Evolutionary conservation across 2,113 vertebrate genomes (phyloP).

Genomic region (Phrynosoma platyrhinos): DNA sequence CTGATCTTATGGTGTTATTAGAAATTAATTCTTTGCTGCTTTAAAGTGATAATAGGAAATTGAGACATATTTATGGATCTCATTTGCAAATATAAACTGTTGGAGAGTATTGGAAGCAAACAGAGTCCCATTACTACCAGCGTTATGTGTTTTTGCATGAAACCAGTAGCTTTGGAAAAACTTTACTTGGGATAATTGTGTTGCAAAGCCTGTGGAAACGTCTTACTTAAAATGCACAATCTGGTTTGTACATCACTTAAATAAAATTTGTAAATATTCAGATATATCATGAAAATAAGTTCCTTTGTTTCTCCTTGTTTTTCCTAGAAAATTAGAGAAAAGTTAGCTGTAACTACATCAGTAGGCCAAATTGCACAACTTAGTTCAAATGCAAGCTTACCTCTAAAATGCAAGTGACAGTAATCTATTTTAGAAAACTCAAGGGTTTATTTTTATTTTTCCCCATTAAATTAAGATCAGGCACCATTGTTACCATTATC

Average conservation of each 20-base stretch:
- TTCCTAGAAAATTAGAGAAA: neutral
- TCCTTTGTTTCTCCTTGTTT: neutral
- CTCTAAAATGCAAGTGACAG: neutral
- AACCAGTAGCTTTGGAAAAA: too few species aligned
- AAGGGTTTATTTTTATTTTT: neutral
- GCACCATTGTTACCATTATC: too few species aligned
- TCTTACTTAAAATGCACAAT: neutral
- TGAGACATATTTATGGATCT: too few species aligned
- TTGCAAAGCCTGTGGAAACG: neutral
- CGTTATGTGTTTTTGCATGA: too few species aligned
- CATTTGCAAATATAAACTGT: too few species aligned
- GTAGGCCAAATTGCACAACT: neutral
- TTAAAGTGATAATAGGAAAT: too few species aligned
- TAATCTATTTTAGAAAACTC: neutral
- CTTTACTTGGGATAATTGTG: neutral
- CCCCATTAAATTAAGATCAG: neutral
- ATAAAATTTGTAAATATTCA: neutral
- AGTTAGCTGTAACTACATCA: neutral
- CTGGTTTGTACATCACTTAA: neutral
- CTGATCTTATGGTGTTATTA: too few species aligned
- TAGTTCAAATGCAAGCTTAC: neutral
- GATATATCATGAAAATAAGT: neutral
- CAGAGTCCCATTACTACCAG: neutral
- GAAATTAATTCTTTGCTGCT: too few species aligned
- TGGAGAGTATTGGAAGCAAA: neutral